Conservation (phyloP, 2,113 vertebrate species). For the Pogona vitticeps region DNA sequence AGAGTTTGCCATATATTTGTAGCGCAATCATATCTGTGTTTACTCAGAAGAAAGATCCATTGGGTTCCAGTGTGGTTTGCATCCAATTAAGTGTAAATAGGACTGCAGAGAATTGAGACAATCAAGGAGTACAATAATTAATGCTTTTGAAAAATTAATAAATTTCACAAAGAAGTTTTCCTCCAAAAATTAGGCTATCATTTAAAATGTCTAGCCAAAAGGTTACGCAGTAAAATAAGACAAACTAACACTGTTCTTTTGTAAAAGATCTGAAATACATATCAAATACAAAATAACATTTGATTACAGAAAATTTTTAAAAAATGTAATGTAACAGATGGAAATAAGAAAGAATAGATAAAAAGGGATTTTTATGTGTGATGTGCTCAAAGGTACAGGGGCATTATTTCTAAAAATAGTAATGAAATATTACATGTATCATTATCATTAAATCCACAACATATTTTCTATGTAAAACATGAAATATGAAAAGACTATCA, state of each 20-base stretch:
- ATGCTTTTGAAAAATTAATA: too few relatives aligned
- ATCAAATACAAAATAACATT: neutral
- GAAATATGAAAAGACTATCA: neutral
- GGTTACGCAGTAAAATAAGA: neutral
- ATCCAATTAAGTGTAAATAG: too few relatives aligned
- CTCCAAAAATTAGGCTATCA: too few relatives aligned
- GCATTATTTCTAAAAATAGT: neutral
- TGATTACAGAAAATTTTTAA: neutral
- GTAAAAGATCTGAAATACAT: neutral
- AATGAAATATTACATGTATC: neutral
- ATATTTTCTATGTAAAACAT: neutral
- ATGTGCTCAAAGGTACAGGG: neutral
- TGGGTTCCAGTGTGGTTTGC: too few relatives aligned
- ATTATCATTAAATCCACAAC: neutral
- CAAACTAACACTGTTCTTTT: neutral
- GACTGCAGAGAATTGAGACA: too few relatives aligned
- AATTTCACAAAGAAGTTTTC: too few relatives aligned
- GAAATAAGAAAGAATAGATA: neutral
- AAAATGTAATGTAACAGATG: neutral
- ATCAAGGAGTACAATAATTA: too few relatives aligned
- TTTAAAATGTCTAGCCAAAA: neutral
- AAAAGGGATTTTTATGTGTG: neutral
- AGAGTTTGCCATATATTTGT: too few relatives aligned
- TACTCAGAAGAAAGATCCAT: too few relatives aligned
- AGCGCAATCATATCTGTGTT: too few relatives aligned